These are phyloP conservation scores for Gracilinanus agilis DNA, from an alignment of 2,113 vertebrate genomes.

Conservation along the genomic window DNA sequence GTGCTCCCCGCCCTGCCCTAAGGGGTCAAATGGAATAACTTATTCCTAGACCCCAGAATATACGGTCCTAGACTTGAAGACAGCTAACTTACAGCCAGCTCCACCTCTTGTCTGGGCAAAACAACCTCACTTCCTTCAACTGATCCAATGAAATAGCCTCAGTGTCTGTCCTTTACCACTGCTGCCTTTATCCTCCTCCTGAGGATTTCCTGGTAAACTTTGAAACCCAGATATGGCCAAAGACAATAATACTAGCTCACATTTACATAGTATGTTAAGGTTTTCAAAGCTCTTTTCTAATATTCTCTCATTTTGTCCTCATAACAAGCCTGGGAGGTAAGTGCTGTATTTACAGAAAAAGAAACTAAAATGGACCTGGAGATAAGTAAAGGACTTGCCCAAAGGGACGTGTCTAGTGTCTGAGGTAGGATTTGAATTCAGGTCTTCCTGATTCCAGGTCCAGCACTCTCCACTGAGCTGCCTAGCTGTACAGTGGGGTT, in stretches of 20 bases:
- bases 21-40: background rate
- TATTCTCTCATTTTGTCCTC: background rate
- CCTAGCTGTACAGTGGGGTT: background rate
- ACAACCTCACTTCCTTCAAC: background rate
- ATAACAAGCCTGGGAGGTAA: background rate
- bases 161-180: no score
- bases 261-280: background rate
- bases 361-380: background rate
- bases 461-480: background rate
- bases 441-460: no score
- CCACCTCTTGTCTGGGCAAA: background rate
- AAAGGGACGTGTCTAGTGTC: background rate
- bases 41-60: background rate
- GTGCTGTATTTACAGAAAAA: background rate
- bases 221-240: background rate
- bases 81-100: rapidly evolving
- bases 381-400: background rate
- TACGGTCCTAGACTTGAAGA: no score
- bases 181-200: background rate
- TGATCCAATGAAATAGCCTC: background rate
- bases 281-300: background rate
- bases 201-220: background rate
- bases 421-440: background rate
- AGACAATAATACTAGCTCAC: background rate
- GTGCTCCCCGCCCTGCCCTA: background rate